Conservation (phyloP, 2,888 invertebrate species). For the Erebia palarica region DNA sequence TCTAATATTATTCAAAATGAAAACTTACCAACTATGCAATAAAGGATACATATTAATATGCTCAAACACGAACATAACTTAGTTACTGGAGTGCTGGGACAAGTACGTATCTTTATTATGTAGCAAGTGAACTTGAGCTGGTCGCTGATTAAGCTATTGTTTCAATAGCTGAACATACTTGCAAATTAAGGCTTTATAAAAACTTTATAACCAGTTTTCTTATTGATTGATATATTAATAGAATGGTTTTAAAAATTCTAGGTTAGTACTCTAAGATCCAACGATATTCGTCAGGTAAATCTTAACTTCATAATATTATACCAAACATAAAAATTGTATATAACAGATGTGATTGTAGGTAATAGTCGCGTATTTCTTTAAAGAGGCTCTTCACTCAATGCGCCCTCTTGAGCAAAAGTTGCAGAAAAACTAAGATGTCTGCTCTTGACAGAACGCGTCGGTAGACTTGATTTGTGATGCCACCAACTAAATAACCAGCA, state of each 20-base stretch:
- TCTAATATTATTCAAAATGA: too few relatives aligned
- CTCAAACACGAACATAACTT: conserved; percentile 47
- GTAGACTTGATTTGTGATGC: conserved; percentile 63
- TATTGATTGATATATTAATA: not conserved
- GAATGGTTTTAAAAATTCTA: too few relatives aligned
- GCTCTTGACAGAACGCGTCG: conserved; percentile 47
- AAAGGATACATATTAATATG: too few relatives aligned
- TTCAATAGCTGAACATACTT: conserved; percentile 33
- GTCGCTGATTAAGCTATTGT: conserved; percentile 62
- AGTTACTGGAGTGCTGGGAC: conserved; percentile 50
- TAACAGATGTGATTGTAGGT: not conserved
- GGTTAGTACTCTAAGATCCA: too few relatives aligned
- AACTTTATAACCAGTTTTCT: conserved; percentile 5
- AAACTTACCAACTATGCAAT: too few relatives aligned
- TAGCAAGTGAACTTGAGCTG: conserved; percentile 60
- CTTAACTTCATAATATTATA: not conserved
- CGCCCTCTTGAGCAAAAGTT: conserved; percentile 51
- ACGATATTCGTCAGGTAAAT: not conserved
- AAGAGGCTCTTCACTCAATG: conserved; percentile 1
- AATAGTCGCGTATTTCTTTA: not conserved
- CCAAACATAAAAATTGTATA: not conserved
- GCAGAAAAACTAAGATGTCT: conserved; percentile 57
- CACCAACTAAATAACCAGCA: conserved; percentile 31
- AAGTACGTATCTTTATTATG: conserved; percentile 49
- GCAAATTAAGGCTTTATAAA: conserved; percentile 16